phyloP scores from a whole-genome alignment of 2,888 invertebrate species.

The Syrphus vitripennis region DNA sequence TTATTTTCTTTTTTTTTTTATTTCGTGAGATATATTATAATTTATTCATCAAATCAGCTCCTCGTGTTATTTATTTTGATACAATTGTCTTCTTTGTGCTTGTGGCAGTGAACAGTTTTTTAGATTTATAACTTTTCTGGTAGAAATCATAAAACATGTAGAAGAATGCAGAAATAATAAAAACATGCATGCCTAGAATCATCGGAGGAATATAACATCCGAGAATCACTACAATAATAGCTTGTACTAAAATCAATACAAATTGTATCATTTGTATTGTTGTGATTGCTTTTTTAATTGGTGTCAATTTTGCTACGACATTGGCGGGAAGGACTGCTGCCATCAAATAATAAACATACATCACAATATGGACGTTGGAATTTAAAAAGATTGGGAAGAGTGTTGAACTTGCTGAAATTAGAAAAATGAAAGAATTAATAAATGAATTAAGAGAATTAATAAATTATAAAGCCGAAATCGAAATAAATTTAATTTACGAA shows the following conservation, averaged over 20 bases:
- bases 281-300: constrained; percentile 85
- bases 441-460: neutral
- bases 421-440: neutral
- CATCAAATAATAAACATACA: constrained; percentile 89
- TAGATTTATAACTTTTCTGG: constrained; percentile 78
- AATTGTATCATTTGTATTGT: constrained; percentile 89
- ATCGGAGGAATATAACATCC: constrained; percentile 83
- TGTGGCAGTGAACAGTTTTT: neutral
- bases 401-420: constrained; percentile 84
- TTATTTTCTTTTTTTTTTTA: neutral
- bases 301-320: constrained; percentile 82
- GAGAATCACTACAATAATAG: constrained; percentile 82
- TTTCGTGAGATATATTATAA: neutral
- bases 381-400: constrained; percentile 86
- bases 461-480: too few relatives aligned
- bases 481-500: too few relatives aligned
- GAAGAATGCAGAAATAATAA: constrained; percentile 85
- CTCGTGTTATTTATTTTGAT: neutral
- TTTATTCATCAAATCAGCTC: neutral
- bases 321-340: constrained; percentile 84
- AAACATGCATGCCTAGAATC: constrained; percentile 83
- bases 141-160: constrained; percentile 89
- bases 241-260: constrained; percentile 84
- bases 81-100: constrained; percentile 3
- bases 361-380: constrained; percentile 86